Percentiles rank a stretch among this genome's conserved stretches.
Conservation (phyloP, 2,113 vertebrate species). For the Zeus faber region DNA sequence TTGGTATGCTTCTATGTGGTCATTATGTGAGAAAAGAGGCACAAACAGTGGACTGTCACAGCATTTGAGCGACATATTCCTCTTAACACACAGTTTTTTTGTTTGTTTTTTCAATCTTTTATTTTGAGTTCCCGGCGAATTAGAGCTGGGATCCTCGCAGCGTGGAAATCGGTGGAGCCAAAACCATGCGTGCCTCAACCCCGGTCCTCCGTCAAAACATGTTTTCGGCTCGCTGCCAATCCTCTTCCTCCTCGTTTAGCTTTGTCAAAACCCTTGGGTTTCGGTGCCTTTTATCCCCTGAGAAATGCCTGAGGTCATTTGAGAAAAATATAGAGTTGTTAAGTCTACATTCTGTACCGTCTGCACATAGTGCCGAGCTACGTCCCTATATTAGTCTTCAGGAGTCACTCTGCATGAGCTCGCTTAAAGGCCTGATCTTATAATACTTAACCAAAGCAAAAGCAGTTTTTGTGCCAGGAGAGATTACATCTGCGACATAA, state of each 20-base stretch:
- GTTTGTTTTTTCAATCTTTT: not conserved
- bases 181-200: too few relatives aligned
- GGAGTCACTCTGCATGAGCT: slow-evolving; percentile 22
- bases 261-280: slow-evolving; percentile 20
- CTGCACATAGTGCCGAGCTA: not conserved
- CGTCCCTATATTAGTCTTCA: slow-evolving; percentile 18
- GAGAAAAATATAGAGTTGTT: slow-evolving; percentile 19
- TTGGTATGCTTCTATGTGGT: too few relatives aligned
- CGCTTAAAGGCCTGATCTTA: slow-evolving; percentile 40
- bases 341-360: not conserved
- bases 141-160: too few relatives aligned
- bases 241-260: too few relatives aligned
- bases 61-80: too few relatives aligned
- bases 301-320: slow-evolving; percentile 27
- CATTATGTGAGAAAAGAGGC: too few relatives aligned
- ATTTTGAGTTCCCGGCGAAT: too few relatives aligned
- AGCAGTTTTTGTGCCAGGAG: slow-evolving; percentile 30
- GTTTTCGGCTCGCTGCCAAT: too few relatives aligned
- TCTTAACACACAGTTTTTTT: not conserved
- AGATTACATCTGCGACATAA: slow-evolving; percentile 44
- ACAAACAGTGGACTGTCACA: too few relatives aligned
- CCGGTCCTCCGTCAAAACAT: too few relatives aligned
- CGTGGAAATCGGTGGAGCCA: too few relatives aligned
- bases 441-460: slow-evolving; percentile 30
- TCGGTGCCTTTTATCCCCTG: slow-evolving; percentile 20